These are phyloP conservation scores for Junonia oenone DNA, from an alignment of 2,888 invertebrate species.

Conservation along the genomic window DNA sequence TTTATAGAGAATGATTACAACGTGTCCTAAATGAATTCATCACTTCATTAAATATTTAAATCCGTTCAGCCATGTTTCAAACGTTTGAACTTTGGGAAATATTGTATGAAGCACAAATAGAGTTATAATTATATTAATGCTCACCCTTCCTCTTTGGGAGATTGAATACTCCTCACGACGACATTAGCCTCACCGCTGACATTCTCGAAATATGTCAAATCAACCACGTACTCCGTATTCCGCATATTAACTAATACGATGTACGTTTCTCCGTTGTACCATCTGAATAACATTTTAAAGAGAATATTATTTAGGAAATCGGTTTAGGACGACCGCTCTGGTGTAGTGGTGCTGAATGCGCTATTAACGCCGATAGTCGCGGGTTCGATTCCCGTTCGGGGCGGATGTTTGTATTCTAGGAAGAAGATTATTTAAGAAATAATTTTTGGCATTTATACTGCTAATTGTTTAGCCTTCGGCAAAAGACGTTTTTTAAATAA, in stretches of 20 bases:
- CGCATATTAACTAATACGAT: conserved; percentile 77
- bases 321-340: too few relatives aligned
- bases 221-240: conserved; percentile 44
- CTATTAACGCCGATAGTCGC: too few relatives aligned
- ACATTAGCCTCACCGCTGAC: conserved; percentile 65
- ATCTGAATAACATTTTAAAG: conserved; percentile 39
- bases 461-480: too few relatives aligned
- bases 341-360: too few relatives aligned
- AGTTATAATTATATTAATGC: background rate
- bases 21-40: background rate
- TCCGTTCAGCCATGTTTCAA: background rate
- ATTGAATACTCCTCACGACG: conserved; percentile 60
- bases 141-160: conserved; percentile 43
- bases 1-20: too few relatives aligned
- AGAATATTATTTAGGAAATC: background rate
- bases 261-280: conserved; percentile 51
- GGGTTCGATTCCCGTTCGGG: too few relatives aligned
- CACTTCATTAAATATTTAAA: background rate
- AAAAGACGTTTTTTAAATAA: too few relatives aligned
- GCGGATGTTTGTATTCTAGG: too few relatives aligned
- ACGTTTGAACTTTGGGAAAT: too few relatives aligned
- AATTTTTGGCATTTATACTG: too few relatives aligned
- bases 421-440: too few relatives aligned
- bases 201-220: conserved; percentile 61
- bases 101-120: background rate